phyloP scores from a whole-genome alignment of 2,797 vertebrate species.

The Ctenopoma multispine region DNA sequence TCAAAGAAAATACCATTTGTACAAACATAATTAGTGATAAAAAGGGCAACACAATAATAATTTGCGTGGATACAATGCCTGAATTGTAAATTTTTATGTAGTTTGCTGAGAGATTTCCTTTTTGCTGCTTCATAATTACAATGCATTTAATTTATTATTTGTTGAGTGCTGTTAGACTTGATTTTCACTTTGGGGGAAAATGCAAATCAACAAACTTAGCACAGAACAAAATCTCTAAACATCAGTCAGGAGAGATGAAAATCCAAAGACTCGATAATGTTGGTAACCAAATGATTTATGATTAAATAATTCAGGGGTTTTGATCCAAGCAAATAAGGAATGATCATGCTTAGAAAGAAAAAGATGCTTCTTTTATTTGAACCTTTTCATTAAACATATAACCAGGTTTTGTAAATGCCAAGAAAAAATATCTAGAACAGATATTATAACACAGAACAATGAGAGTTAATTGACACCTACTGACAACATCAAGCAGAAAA shows the following conservation, averaged over 20 bases:
- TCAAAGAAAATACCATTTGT: constrained; percentile 71
- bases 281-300: background rate
- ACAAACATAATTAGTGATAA: constrained; percentile 52
- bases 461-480: constrained; percentile 37
- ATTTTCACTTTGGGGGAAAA: background rate
- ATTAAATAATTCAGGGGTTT: constrained; percentile 39
- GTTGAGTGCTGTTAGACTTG: background rate
- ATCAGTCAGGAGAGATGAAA: constrained; percentile 1
- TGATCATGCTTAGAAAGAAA: constrained; percentile 53
- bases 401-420: constrained; percentile 23
- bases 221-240: background rate
- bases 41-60: constrained; percentile 46
- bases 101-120: background rate
- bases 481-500: constrained; percentile 42
- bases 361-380: constrained; percentile 16
- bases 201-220: constrained; percentile 6
- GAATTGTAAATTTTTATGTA: constrained; percentile 7
- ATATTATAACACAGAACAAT: constrained; percentile 24
- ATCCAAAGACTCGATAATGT: constrained; percentile 1
- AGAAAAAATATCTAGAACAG: background rate
- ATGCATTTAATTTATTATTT: background rate
- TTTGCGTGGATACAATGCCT: constrained; percentile 63
- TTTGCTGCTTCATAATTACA: background rate
- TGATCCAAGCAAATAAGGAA: constrained; percentile 65
- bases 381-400: constrained; percentile 23